Percentiles rank a stretch among this genome's conserved stretches.
phyloP scores from a whole-genome alignment of 2,113 vertebrate species.

The Gavia stellata region DNA sequence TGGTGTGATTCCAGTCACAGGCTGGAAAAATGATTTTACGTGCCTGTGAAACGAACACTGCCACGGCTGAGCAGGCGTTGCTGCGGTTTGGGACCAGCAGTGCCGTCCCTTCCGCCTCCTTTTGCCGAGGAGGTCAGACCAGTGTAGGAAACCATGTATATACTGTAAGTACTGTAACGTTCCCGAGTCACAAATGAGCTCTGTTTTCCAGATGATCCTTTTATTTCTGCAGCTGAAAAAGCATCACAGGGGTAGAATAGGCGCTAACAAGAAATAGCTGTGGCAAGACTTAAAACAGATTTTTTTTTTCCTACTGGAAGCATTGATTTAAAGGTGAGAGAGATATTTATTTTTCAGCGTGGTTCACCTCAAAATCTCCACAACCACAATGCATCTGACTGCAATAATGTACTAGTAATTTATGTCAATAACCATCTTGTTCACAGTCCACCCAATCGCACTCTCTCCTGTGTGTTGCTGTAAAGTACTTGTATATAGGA shows the following conservation, averaged over 20 bases:
- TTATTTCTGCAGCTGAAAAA: neutral
- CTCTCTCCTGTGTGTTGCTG: slow-evolving; percentile 76
- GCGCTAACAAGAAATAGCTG: neutral
- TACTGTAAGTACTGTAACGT: neutral
- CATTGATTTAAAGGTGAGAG: slow-evolving; percentile 34
- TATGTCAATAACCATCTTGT: slow-evolving; percentile 59
- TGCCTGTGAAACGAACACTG: neutral
- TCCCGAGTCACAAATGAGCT: neutral
- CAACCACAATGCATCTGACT: slow-evolving; percentile 83
- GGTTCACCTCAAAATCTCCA: slow-evolving; percentile 55
- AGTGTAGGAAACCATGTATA: neutral
- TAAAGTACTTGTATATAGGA: slow-evolving; percentile 90
- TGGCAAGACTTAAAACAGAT: neutral
- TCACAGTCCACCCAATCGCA: slow-evolving; percentile 62
- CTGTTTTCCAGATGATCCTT: neutral
- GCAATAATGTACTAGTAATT: slow-evolving; percentile 75
- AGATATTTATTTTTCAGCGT: slow-evolving; percentile 72
- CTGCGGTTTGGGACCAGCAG: neutral
- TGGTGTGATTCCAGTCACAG: neutral
- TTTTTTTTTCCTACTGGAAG: neutral
- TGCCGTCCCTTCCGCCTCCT: neutral
- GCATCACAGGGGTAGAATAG: neutral
- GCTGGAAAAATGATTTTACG: neutral
- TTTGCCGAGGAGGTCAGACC: neutral
- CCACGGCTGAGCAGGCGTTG: neutral